Evolutionary conservation across 2,113 vertebrate species (phyloP).

Genomic region (Microcebus murinus): DNA sequence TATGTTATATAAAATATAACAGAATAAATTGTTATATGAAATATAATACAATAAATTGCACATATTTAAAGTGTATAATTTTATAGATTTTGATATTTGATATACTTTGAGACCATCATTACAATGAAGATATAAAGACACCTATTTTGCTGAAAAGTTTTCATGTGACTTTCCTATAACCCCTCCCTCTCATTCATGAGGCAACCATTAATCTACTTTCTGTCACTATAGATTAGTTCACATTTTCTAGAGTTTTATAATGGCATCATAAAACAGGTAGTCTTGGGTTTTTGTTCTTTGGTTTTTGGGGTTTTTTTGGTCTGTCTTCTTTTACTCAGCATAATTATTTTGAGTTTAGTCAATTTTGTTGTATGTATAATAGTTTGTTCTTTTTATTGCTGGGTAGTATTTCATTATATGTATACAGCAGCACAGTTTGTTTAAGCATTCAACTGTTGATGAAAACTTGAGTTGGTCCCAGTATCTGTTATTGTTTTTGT

Average conservation of each 20-base stretch:
- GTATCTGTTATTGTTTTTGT: neutral
- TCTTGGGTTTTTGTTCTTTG: neutral
- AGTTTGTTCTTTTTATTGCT: neutral
- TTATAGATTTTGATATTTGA: neutral
- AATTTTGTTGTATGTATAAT: neutral
- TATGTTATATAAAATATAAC: neutral
- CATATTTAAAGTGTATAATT: neutral
- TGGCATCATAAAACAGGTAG: neutral
- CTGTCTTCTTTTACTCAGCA: neutral
- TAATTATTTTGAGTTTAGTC: neutral
- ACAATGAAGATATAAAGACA: neutral
- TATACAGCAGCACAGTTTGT: rapidly evolving
- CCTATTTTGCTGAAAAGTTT: neutral
- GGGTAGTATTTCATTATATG: neutral
- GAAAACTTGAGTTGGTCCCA: neutral
- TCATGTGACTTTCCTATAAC: neutral
- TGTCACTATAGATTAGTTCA: neutral
- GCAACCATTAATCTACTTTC: neutral
- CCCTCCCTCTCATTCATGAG: neutral
- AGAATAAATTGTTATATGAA: neutral
- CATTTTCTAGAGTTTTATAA: neutral
- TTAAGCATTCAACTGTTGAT: neutral
- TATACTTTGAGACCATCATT: neutral
- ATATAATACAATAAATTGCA: neutral
- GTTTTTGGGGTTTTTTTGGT: neutral